Percentiles rank a stretch among this genome's conserved stretches.
Conservation (phyloP, 2,797 vertebrate genomes). For the Sebastolobus altivelis region DNA sequence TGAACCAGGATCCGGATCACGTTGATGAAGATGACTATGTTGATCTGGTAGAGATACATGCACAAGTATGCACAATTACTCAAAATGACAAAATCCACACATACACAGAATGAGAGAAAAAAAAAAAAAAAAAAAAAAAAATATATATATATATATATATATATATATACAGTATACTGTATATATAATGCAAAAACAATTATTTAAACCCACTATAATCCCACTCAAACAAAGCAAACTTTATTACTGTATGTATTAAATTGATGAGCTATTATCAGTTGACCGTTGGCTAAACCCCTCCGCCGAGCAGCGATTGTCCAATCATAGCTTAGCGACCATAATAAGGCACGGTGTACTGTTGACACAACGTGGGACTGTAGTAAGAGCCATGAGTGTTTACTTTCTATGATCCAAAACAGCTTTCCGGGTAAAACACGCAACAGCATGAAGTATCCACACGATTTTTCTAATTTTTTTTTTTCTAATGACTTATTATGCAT, state of each 20-base stretch:
- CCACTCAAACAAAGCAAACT: neutral
- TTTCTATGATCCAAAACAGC: too few relatives aligned
- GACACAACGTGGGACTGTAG: neutral
- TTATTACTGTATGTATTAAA: neutral
- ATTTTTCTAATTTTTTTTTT: too few relatives aligned
- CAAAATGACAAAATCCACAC: slow-evolving; percentile 2
- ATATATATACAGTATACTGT: too few relatives aligned
- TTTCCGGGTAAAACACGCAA: too few relatives aligned
- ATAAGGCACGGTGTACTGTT: neutral
- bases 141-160: too few relatives aligned
- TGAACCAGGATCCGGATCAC: slow-evolving; percentile 91
- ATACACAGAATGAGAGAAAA: neutral
- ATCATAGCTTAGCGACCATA: neutral
- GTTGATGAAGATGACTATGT: slow-evolving; percentile 91
- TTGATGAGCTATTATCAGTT: neutral
- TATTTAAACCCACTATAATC: neutral
- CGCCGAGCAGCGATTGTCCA: neutral
- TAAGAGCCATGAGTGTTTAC: neutral
- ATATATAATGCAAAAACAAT: too few relatives aligned
- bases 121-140: too few relatives aligned
- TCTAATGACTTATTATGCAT: too few relatives aligned
- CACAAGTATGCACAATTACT: neutral
- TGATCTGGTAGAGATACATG: slow-evolving; percentile 80
- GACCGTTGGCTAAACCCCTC: neutral
- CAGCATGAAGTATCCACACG: too few relatives aligned